Evolutionary conservation across 2,113 vertebrate species (phyloP).

Genomic region (Pachypanchax playfairii): DNA sequence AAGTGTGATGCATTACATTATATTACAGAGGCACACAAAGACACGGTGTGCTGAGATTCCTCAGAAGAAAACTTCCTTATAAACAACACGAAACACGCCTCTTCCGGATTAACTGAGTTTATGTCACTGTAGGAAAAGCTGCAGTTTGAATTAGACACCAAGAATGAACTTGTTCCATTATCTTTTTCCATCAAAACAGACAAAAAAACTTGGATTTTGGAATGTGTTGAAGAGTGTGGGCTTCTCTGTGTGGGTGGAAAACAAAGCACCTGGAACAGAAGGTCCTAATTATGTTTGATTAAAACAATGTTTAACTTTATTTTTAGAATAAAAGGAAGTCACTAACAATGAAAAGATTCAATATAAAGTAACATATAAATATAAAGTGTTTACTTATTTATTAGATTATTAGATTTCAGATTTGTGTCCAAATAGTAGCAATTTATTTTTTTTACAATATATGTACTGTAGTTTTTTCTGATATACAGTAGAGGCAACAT

Average conservation of each 20-base stretch:
- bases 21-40: not conserved
- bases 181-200: not conserved
- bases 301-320: too few relatives aligned
- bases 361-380: too few relatives aligned
- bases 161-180: conserved; percentile 3
- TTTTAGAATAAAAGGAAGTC: not conserved
- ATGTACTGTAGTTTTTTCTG: too few relatives aligned
- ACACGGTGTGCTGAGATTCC: conserved; percentile 6
- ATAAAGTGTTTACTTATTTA: too few relatives aligned
- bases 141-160: not conserved
- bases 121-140: not conserved
- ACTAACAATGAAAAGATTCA: not conserved
- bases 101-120: not conserved
- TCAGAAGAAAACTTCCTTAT: conserved; percentile 18
- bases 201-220: not conserved
- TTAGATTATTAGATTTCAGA: too few relatives aligned
- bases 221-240: not conserved
- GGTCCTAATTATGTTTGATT: not conserved
- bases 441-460: too few relatives aligned
- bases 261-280: too few relatives aligned
- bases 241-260: not conserved
- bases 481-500: not conserved
- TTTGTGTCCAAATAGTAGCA: too few relatives aligned
- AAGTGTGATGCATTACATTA: too few relatives aligned
- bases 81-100: not conserved